These are phyloP conservation scores for Tamias sibiricus DNA, from an alignment of 2,113 vertebrate genomes.

Conservation along the genomic window DNA sequence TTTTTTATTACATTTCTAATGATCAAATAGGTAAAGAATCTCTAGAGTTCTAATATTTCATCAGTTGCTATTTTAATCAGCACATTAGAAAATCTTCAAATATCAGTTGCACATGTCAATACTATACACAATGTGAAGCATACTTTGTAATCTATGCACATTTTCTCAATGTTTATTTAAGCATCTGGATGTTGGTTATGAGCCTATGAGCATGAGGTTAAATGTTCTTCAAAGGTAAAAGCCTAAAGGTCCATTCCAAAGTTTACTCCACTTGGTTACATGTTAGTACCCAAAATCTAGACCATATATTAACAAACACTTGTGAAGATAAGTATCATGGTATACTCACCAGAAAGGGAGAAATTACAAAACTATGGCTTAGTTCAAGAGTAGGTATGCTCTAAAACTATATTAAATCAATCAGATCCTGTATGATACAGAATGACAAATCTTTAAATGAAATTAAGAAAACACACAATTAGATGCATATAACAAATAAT, in stretches of 20 bases:
- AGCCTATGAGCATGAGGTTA: not conserved
- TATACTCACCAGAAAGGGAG: not conserved
- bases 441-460: not conserved
- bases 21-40: conserved; percentile 55
- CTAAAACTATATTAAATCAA: conserved; percentile 39
- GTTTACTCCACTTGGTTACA: conserved; percentile 16
- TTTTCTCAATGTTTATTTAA: conserved; percentile 55
- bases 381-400: conserved; percentile 5
- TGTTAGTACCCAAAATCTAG: not conserved
- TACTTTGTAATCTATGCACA: not conserved
- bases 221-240: not conserved
- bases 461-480: conserved; percentile 11
- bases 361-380: not conserved
- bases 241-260: not conserved
- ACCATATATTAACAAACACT: conserved; percentile 30
- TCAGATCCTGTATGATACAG: not conserved
- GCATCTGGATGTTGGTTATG: not conserved
- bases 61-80: conserved; percentile 52
- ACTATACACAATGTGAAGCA: not conserved
- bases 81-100: conserved; percentile 49
- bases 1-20: conserved; percentile 8
- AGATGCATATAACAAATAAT: not conserved
- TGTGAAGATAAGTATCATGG: conserved; percentile 2
- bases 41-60: conserved; percentile 38
- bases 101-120: conserved; percentile 48